phyloP scores from a whole-genome alignment of 2,797 vertebrate species.

The Pampus argenteus region DNA sequence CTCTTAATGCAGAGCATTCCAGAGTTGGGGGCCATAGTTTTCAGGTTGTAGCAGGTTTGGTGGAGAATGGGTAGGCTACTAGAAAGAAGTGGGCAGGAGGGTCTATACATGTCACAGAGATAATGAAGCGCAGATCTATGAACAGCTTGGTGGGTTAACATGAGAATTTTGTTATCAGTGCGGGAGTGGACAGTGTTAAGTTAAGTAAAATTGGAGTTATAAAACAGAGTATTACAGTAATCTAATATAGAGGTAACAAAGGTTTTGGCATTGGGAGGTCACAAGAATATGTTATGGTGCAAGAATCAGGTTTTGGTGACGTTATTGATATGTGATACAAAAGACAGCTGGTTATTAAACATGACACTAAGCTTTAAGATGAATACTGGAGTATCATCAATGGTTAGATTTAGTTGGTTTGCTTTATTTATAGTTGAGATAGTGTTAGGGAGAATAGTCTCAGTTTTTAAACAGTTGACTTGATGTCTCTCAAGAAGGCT shows the following conservation, averaged over 20 bases:
- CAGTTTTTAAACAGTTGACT: neutral
- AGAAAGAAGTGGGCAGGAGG: too few relatives aligned
- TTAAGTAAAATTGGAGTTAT: neutral
- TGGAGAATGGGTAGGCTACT: too few relatives aligned
- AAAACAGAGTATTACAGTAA: neutral
- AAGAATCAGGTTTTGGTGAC: too few relatives aligned
- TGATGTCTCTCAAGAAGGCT: neutral
- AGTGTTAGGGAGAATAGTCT: neutral
- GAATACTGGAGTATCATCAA: neutral
- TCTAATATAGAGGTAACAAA: neutral
- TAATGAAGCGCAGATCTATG: neutral
- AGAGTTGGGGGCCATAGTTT: too few relatives aligned
- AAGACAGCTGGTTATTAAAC: constrained; percentile 1
- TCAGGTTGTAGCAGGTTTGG: too few relatives aligned
- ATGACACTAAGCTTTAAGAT: neutral
- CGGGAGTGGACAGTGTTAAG: neutral
- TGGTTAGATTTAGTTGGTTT: neutral
- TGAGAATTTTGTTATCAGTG: neutral
- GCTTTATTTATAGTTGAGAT: neutral
- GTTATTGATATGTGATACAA: neutral
- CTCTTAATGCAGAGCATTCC: too few relatives aligned
- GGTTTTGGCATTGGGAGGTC: neutral
- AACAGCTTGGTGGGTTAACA: neutral
- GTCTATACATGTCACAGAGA: too few relatives aligned
- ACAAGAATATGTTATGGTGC: neutral